Evolutionary conservation across 2,888 invertebrate species (phyloP), one percentile per base, ranked within the genome.

Genomic region (Apodemia zela): DNA sequence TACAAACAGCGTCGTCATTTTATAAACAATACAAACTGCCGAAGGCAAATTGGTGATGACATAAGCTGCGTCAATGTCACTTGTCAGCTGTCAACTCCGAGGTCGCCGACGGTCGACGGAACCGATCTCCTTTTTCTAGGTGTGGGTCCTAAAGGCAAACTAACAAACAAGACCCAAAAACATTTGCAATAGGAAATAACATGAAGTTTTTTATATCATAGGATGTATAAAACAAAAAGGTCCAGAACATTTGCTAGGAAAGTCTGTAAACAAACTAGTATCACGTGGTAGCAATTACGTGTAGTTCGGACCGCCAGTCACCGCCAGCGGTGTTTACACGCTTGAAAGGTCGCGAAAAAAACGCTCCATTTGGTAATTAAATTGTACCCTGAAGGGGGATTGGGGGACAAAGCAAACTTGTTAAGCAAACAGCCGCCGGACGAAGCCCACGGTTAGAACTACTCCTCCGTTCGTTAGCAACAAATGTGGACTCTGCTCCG

Each of bases 351-450:
- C 84, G 81, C 85, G 83, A 63, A 84, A 63, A 85, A 85, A 87
- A 81, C 84, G 80, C 76, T 81, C 87, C 86, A 87, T 87, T 87
- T 87, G 85, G 81, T 87, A 87, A 88, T 88, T 87, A 88, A 85
- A 87, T 85, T 81, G 84, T 73, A 76, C 76, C 85, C 78, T 72
- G 42, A 59, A 42, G 62, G 65, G 63, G 66, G 61, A 63, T 68
- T 65, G 59, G 66, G 70, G 67, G 73, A 70, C 66, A 67, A 66
- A 72, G 76, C 77, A 79, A 84, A 85, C 82, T 83, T 77, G 71
- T 77, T 78, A 68, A 75, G 80, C 81, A 84, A 85, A 86, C 81
- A 63, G 45, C 45, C 60, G 60, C 60, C 60, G 54, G 54, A 29
- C 25, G 45, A 8, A 17, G 45, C 45, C 45, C 17, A 47, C 42